Evolutionary conservation across 2,888 invertebrate species (phyloP).

Genomic region (Agonum fuliginosum): DNA sequence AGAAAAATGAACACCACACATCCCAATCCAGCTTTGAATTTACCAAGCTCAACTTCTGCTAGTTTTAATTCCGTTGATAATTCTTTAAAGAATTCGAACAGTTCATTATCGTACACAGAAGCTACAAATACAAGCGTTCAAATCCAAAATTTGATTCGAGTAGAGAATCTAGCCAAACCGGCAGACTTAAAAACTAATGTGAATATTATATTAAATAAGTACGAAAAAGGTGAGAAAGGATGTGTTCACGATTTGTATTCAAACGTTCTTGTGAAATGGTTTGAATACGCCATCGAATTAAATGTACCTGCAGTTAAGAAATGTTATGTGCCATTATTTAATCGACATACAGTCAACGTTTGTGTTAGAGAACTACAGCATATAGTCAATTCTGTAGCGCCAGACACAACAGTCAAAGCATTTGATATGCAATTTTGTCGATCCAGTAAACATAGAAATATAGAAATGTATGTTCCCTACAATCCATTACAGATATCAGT

Average conservation of each 20-base stretch:
- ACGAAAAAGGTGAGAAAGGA: slow-evolving; percentile 73
- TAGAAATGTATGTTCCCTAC: slow-evolving; percentile 71
- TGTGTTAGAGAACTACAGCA: slow-evolving; percentile 74
- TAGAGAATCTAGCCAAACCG: slow-evolving; percentile 14
- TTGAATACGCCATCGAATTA: slow-evolving; percentile 76
- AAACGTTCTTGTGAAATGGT: slow-evolving; percentile 76
- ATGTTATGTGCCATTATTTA: slow-evolving; percentile 72
- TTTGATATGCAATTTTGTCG: slow-evolving; percentile 67
- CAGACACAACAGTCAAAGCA: slow-evolving; percentile 72
- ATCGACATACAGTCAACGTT: slow-evolving; percentile 72
- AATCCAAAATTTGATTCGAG: slow-evolving; percentile 56
- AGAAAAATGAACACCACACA: slow-evolving; percentile 6
- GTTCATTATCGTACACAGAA: slow-evolving; percentile 38
- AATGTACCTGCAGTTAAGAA: slow-evolving; percentile 78
- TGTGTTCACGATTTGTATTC: slow-evolving; percentile 75
- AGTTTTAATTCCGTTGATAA: slow-evolving; percentile 67
- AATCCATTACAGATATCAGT: slow-evolving; percentile 70
- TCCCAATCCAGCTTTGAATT: slow-evolving; percentile 6
- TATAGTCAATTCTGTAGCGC: slow-evolving; percentile 72
- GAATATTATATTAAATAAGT: slow-evolving; percentile 40
- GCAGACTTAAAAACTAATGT: slow-evolving; percentile 40
- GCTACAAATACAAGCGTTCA: slow-evolving; percentile 25
- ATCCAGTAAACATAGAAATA: slow-evolving; percentile 60
- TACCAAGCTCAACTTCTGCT: slow-evolving; percentile 66
- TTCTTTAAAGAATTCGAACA: slow-evolving; percentile 62